Evolutionary conservation across 2,797 vertebrate species (phyloP).

Genomic region (Florisuga fusca): DNA sequence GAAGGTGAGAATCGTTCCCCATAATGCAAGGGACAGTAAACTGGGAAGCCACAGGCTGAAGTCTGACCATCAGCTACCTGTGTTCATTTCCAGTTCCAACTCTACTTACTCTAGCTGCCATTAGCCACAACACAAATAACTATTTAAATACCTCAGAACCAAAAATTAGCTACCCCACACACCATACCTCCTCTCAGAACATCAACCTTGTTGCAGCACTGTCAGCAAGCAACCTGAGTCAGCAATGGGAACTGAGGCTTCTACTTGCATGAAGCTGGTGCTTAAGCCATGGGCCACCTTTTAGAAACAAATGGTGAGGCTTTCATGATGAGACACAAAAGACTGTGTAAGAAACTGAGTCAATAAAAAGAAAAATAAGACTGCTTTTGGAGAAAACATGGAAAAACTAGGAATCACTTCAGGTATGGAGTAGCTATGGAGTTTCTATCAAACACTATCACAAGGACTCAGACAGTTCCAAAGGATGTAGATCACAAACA

Average conservation of each 20-base stretch:
- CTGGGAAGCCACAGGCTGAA: neutral
- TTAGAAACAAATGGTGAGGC: neutral
- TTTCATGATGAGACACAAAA: neutral
- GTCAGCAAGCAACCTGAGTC: neutral
- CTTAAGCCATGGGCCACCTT: neutral
- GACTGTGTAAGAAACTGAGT: neutral
- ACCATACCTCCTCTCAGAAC: neutral
- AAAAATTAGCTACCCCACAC: neutral
- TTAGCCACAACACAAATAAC: neutral
- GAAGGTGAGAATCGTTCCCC: neutral
- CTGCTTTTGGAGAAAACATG: neutral
- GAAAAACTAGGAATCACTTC: neutral
- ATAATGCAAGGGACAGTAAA: neutral
- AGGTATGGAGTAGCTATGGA: neutral
- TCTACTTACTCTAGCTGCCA: neutral
- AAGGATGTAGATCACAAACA: neutral
- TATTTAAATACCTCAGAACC: neutral
- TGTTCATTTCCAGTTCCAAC: neutral
- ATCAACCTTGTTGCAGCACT: neutral
- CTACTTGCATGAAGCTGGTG: neutral
- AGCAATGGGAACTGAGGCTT: neutral
- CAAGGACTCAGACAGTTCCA: neutral
- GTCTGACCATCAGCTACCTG: neutral
- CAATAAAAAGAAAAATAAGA: neutral
- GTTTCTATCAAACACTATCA: neutral